Evolutionary conservation across 2,888 invertebrate species (phyloP).

Genomic region (Microlaimidae sp.): DNA sequence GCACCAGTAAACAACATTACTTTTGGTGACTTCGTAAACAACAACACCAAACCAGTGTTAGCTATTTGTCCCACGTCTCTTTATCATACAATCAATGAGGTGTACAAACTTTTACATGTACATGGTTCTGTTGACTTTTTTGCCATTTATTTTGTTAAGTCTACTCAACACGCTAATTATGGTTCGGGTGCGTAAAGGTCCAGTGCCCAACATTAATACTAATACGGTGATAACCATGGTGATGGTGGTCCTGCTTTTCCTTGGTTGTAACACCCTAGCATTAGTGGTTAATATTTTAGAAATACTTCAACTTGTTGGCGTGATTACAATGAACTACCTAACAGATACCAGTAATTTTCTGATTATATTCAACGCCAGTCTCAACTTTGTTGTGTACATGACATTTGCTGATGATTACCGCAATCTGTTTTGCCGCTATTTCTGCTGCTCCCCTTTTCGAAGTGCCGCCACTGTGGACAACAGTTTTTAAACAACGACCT

Average conservation of each 20-base stretch:
- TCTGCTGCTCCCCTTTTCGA: too few relatives aligned
- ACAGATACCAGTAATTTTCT: constrained; percentile 13
- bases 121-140: constrained; percentile 33
- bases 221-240: constrained; percentile 13
- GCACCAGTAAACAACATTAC: too few relatives aligned
- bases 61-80: constrained; percentile 33
- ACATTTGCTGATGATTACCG: background rate
- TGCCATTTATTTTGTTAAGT: constrained; percentile 32
- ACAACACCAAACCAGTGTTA: constrained; percentile 20
- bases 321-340: constrained; percentile 6
- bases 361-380: constrained; percentile 10
- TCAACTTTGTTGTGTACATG: constrained; percentile 12
- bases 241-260: constrained; percentile 13
- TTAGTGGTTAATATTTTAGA: constrained; percentile 13
- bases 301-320: background rate
- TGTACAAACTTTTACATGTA: constrained; percentile 33
- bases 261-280: constrained; percentile 8
- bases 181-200: background rate
- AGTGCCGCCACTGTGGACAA: too few relatives aligned
- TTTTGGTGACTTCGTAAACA: too few relatives aligned
- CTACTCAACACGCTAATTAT: constrained; percentile 32
- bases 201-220: too few relatives aligned
- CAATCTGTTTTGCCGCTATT: too few relatives aligned
- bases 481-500: too few relatives aligned
- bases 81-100: constrained; percentile 21